These are phyloP conservation scores for Harpagifer antarcticus DNA, from an alignment of 2,797 vertebrate species.

Conservation along the genomic window DNA sequence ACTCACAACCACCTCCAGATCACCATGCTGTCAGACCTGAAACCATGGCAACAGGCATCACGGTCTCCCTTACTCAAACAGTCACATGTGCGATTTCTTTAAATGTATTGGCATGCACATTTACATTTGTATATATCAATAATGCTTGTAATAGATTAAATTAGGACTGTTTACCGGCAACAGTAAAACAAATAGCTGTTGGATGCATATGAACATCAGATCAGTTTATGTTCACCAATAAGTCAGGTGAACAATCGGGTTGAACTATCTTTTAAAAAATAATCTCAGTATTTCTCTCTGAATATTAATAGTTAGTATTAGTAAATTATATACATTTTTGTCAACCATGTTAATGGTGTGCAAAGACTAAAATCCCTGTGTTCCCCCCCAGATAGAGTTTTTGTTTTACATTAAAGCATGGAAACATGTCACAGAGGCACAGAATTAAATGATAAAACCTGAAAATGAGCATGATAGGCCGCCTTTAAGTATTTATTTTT, in stretches of 20 bases:
- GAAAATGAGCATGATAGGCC: too few species aligned
- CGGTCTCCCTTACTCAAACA: constrained; percentile 16
- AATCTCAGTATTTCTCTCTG: background rate
- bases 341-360: too few species aligned
- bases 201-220: background rate
- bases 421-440: too few species aligned
- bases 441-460: too few species aligned
- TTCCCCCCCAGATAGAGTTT: too few species aligned
- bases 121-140: constrained; percentile 2
- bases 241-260: background rate
- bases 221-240: background rate
- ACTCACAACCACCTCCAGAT: constrained; percentile 51
- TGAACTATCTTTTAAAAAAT: background rate
- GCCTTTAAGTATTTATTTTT: too few species aligned
- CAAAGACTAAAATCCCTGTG: too few species aligned
- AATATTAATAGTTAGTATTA: background rate
- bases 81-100: constrained; percentile 13
- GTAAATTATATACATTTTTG: background rate
- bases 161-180: background rate
- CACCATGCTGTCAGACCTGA: constrained; percentile 57
- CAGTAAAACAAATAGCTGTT: background rate
- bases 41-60: constrained; percentile 71
- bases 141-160: background rate
- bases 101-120: constrained; percentile 24
- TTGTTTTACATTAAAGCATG: too few species aligned